Conservation (phyloP, 1,140 invertebrate genomes). For the Eubasilissa regina region DNA sequence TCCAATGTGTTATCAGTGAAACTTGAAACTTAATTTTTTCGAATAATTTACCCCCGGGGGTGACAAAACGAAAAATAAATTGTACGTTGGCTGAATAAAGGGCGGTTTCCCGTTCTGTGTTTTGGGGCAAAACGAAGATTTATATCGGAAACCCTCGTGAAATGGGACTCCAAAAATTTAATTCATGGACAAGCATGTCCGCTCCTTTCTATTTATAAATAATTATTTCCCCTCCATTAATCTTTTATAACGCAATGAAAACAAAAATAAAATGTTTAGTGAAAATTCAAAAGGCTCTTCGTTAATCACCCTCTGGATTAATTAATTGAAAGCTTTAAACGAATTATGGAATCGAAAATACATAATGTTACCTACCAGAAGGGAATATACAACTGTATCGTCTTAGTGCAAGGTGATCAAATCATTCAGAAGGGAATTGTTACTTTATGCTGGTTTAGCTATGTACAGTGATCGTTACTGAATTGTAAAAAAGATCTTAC, state of each 20-base stretch:
- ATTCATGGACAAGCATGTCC: constrained; percentile 48
- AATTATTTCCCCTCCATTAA: constrained; percentile 6
- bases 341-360: too few relatives aligned
- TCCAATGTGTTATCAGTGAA: constrained; percentile 29
- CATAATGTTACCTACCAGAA: too few relatives aligned
- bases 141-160: constrained; percentile 49
- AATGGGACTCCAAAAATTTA: constrained; percentile 51
- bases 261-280: constrained; percentile 25
- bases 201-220: constrained; percentile 38
- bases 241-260: constrained; percentile 12
- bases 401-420: too few relatives aligned
- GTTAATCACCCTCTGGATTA: background rate
- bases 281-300: background rate
- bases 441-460: too few relatives aligned
- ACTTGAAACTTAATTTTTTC: constrained; percentile 25
- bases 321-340: too few relatives aligned
- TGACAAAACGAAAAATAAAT: constrained; percentile 59
- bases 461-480: too few relatives aligned
- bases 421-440: too few relatives aligned
- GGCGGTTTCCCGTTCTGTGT: constrained; percentile 8
- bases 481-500: too few relatives aligned
- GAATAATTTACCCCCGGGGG: constrained; percentile 56
- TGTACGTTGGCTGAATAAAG: constrained; percentile 51
- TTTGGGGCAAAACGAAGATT: constrained; percentile 54
- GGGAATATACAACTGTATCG: too few relatives aligned